Conservation (phyloP, 2,888 invertebrate genomes). For the Gortyna flavago region DNA sequence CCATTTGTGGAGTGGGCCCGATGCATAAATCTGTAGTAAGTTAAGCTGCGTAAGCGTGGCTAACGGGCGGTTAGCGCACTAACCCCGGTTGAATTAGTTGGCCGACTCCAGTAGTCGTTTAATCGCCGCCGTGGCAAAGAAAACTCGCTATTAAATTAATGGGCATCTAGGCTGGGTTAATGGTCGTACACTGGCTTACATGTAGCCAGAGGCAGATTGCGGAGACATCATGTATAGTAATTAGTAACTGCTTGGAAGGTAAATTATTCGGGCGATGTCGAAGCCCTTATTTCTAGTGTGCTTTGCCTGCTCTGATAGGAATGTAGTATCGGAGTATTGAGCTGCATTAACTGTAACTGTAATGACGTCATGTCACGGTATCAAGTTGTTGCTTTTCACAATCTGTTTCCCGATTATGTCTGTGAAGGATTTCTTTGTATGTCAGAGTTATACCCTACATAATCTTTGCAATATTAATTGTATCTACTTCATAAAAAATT, state of each 20-base stretch:
- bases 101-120: slow-evolving; percentile 74
- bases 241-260: slow-evolving; percentile 64
- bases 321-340: slow-evolving; percentile 29
- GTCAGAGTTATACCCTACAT: not conserved
- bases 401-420: not conserved
- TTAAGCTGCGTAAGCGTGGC: slow-evolving; percentile 75
- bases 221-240: slow-evolving; percentile 82
- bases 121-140: slow-evolving; percentile 80
- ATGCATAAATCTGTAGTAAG: slow-evolving; percentile 77
- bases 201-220: slow-evolving; percentile 71
- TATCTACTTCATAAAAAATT: not conserved
- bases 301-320: slow-evolving; percentile 12
- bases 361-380: not conserved
- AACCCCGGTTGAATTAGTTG: slow-evolving; percentile 77
- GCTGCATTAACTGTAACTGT: slow-evolving; percentile 3
- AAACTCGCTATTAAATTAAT: slow-evolving; percentile 85
- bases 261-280: slow-evolving; percentile 31
- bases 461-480: not conserved
- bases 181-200: slow-evolving; percentile 51
- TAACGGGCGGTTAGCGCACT: slow-evolving; percentile 60
- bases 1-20: slow-evolving; percentile 65
- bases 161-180: slow-evolving; percentile 74
- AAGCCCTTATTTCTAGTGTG: slow-evolving; percentile 26
- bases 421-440: not conserved
- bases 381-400: too few relatives aligned